Base-by-base conservation (phyloP, 2,113 vertebrate species). In the Gulo gulo region DNA sequence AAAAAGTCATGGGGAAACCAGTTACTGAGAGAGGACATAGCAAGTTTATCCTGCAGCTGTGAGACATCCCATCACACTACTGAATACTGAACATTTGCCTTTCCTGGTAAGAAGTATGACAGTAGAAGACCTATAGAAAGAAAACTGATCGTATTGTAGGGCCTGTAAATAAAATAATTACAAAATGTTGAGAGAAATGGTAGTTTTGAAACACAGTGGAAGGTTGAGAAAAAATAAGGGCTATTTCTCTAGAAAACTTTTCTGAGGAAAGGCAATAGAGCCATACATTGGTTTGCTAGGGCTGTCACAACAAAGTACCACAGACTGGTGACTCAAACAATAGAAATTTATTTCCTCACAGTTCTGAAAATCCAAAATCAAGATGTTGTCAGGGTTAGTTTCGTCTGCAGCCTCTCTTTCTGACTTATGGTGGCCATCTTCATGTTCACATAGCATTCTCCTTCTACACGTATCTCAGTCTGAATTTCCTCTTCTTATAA, bases 141-240 rank as follows among this genome's bases (percentile, higher is more conserved):
- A 81, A 93, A 91, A 78, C 3, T 2, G 1, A 42, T 34, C 63
- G 15, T 86, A 65, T 36, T 45, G 16, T 82, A 79, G 29, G 34
- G 9, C 18, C 50, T 95, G 14, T 61, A 97, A 95, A 79, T 83
- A 89, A 74, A 92, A 92, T 87, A 23, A 85, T 73, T 26, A 63
- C 15, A 87, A 55, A 94, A 52, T 24, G 67, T 42, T 67, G 74
- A 83, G 76, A 21, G 50, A 83, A 50, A 42, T 67, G 39, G 20
- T 59, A 59, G 42, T 7, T 83, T 59, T 45, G 34, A 88, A 21
- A 81, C 47, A 34, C n/a, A 34, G 52, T 21, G 42, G 52, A 42
- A 79, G 10, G 29, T 73, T 81, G 12, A 73, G 65, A 69, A 69
- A 96, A 91, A 92, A 50, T 67, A 26, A 88, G 59, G 39, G 47